Evolutionary conservation across 1,140 invertebrate species (phyloP).

Genomic region (Drosophila saltans): DNA sequence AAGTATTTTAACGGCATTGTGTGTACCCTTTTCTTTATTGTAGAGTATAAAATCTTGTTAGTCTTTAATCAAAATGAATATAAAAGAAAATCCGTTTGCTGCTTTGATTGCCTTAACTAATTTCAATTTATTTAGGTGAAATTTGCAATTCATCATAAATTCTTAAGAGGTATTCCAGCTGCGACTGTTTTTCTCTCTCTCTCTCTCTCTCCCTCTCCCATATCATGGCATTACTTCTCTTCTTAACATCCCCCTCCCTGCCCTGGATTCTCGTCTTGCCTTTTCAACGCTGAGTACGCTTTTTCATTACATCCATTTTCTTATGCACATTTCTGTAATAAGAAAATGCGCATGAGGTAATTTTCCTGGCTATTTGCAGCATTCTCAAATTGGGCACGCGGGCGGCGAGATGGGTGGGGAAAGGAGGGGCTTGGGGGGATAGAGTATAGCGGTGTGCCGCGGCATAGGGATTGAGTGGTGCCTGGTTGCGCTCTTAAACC

Average conservation of each 20-base stretch:
- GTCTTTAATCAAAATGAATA: neutral
- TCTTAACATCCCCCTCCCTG: neutral
- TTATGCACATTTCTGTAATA: slow-evolving; percentile 79
- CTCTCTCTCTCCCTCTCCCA: too few relatives aligned
- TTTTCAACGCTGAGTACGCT: slow-evolving; percentile 34
- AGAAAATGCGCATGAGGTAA: slow-evolving; percentile 80
- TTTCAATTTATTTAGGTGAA: slow-evolving; percentile 6
- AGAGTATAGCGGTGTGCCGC: neutral
- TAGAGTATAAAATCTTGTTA: too few relatives aligned
- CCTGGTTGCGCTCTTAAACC: slow-evolving; percentile 55
- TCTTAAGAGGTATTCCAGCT: slow-evolving; percentile 1
- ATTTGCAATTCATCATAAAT: slow-evolving; percentile 12
- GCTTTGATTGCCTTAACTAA: slow-evolving; percentile 8
- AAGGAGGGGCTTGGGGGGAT: neutral
- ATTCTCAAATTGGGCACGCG: slow-evolving; percentile 64
- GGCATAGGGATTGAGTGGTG: neutral
- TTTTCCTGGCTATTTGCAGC: slow-evolving; percentile 79
- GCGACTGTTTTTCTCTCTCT: neutral
- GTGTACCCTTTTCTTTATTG: too few relatives aligned
- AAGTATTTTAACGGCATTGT: too few relatives aligned
- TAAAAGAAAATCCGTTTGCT: slow-evolving; percentile 4
- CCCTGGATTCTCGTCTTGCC: neutral
- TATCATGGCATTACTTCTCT: too few relatives aligned
- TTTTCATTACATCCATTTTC: slow-evolving; percentile 78
- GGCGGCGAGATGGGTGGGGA: too few relatives aligned